Conservation (phyloP, 2,797 vertebrate species). For the Alcedo atthis region DNA sequence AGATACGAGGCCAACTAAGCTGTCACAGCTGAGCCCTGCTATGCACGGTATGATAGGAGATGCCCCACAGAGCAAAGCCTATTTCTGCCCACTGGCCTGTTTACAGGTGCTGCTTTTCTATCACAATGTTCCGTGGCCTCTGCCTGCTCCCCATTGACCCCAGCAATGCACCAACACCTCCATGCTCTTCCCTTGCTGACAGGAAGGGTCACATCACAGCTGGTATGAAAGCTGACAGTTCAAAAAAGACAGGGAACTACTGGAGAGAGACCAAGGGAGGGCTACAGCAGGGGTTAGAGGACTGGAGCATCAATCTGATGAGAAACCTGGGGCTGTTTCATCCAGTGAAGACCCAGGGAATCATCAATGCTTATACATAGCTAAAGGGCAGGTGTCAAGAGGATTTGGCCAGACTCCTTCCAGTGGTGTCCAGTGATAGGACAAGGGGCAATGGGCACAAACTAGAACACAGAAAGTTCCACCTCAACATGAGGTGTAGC, state of each 20-base stretch:
- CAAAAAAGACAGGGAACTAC: not conserved
- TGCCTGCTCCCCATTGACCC: rapidly evolving
- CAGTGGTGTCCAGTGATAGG: not conserved
- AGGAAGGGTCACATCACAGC: not conserved
- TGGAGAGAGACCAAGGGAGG: not conserved
- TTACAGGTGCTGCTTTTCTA: not conserved
- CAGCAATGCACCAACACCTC: not conserved
- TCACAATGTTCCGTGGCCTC: not conserved
- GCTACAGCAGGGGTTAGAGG: not conserved
- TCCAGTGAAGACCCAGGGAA: not conserved
- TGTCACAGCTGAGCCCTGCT: not conserved
- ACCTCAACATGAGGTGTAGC: not conserved
- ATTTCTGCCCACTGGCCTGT: not conserved
- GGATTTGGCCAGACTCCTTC: not conserved
- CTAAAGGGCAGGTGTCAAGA: not conserved
- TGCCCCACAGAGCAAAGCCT: not conserved
- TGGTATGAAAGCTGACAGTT: not conserved
- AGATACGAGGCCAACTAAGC: rapidly evolving
- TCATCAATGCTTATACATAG: not conserved
- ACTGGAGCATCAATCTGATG: not conserved
- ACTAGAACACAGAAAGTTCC: not conserved
- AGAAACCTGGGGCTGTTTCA: not conserved
- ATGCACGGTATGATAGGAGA: not conserved
- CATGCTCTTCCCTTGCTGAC: not conserved
- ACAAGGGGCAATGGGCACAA: not conserved